Evolutionary conservation across 1,140 invertebrate genomes (phyloP).

Genomic region (Lasioglossum baleicum): DNA sequence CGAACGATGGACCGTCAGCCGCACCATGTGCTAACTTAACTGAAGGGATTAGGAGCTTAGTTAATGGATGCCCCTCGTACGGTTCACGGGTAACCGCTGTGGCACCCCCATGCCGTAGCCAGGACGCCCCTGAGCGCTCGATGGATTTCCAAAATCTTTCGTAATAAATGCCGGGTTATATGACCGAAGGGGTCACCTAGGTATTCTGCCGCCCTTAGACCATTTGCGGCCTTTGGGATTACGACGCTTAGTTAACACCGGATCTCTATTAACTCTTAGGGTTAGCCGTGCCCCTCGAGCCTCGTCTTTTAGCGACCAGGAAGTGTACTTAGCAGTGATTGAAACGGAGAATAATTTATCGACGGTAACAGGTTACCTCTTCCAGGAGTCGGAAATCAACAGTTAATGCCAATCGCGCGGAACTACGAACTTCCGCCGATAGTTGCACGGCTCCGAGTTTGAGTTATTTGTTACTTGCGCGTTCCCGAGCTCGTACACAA

Average conservation of each 20-base stretch:
- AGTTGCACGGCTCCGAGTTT: neutral
- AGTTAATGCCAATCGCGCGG: neutral
- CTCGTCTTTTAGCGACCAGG: slow-evolving; percentile 6
- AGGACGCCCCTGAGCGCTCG: slow-evolving; percentile 58
- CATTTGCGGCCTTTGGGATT: slow-evolving; percentile 55
- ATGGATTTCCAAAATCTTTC: slow-evolving; percentile 74
- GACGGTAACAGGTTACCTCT: neutral
- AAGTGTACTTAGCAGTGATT: slow-evolving; percentile 3
- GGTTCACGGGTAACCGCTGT: slow-evolving; percentile 58
- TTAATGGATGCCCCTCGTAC: slow-evolving; percentile 75
- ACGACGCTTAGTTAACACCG: slow-evolving; percentile 55
- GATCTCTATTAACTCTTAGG: slow-evolving; percentile 58
- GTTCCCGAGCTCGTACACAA: no score
- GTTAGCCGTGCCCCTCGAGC: neutral
- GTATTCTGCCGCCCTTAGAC: slow-evolving; percentile 27
- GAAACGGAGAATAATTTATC: neutral
- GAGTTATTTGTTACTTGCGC: neutral
- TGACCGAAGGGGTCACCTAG: slow-evolving; percentile 41
- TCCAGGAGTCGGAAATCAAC: neutral
- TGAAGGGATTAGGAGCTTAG: slow-evolving; percentile 77
- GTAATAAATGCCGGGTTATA: slow-evolving; percentile 71
- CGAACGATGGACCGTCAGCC: slow-evolving; percentile 65
- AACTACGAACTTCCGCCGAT: neutral
- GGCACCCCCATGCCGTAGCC: slow-evolving; percentile 29
- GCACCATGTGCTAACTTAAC: slow-evolving; percentile 78